Evolutionary conservation across 1,140 invertebrate species (phyloP), one percentile per base, ranked within the genome.

Genomic region (Planococcus citri): DNA sequence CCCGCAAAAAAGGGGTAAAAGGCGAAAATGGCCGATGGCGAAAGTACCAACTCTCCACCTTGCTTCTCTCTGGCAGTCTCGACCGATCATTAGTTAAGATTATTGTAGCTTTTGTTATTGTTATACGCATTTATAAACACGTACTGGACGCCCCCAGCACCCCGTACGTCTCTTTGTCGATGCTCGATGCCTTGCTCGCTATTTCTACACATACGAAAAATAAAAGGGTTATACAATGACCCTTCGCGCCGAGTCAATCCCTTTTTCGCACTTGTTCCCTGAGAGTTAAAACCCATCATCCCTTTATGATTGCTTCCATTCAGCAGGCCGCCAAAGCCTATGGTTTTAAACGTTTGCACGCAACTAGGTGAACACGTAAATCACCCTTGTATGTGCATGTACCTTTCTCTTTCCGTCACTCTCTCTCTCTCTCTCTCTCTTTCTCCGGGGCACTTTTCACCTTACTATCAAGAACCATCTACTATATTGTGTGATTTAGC

Each of bases 31-130:
- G 22, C 60, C 60, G 60, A 25, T 9, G 60, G 60, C 60, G 22
- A 64, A 25, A 64, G 10, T 64, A 51, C 41, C 6, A 37, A n/a
- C n/a, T n/a, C 57, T 6, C 57, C 57, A 60, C 57, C 20, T 60
- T 37, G 6, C n/a, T n/a, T 60, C 57, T 4, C 57, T n/a, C 8
- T 60, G 4, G 4, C 21, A 20, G 22, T 9, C 25, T 4, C 25
- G 21, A 20, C 17, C 60, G 60, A 64, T 64, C 60, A 64, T 64
- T 64, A 64, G 60, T 64, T 64, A 64, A 64, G 60, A 64, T 64
- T 64, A 64, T 64, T 12, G 60, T 64, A 17, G 41, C n/a, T 51
- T 51, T 14, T 51, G 41, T 51, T 51, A 51, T 51, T 51, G 41
- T 51, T 51, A 20, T 51, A 9, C 12, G 29, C 29, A 12, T 33